These are phyloP conservation scores for Aegithalos caudatus DNA, from an alignment of 2,113 vertebrate species.

Conservation along the genomic window DNA sequence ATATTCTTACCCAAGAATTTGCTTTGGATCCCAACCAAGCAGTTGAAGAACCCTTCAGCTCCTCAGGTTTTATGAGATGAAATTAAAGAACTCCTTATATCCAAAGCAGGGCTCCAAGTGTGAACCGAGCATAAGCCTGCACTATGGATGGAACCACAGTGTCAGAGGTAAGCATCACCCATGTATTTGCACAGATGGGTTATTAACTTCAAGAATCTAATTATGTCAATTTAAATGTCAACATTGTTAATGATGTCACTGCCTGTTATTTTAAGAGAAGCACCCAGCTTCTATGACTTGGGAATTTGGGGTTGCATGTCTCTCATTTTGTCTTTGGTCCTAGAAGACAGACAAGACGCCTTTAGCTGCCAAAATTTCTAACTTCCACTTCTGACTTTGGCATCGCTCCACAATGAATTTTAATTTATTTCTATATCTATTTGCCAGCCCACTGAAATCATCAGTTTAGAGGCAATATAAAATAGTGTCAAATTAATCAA, in stretches of 20 bases:
- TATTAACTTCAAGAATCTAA: constrained; percentile 36
- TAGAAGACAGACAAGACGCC: background rate
- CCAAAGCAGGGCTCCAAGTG: background rate
- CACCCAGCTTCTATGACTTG: background rate
- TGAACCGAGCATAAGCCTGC: background rate
- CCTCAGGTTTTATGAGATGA: background rate
- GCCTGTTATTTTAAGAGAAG: constrained; percentile 9
- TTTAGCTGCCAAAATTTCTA: constrained; percentile 33
- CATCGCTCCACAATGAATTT: background rate
- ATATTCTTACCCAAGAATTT: background rate
- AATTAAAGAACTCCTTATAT: background rate
- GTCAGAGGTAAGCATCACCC: background rate
- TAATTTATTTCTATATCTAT: constrained; percentile 6
- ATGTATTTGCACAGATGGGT: background rate
- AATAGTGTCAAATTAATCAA: constrained; percentile 14
- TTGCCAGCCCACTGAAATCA: constrained; percentile 13
- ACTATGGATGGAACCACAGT: background rate
- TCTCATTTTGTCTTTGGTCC: constrained; percentile 10
- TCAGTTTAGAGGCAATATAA: background rate
- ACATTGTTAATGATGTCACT: constrained; percentile 19
- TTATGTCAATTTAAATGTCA: constrained; percentile 45
- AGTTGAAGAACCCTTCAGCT: background rate
- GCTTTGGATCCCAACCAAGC: background rate
- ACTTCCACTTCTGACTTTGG: background rate
- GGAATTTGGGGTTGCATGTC: background rate